A percentile compares a stretch with the other conserved stretches of the same genome.
phyloP scores from a whole-genome alignment of 2,888 invertebrate genomes.

The Epirrhoe tristata region DNA sequence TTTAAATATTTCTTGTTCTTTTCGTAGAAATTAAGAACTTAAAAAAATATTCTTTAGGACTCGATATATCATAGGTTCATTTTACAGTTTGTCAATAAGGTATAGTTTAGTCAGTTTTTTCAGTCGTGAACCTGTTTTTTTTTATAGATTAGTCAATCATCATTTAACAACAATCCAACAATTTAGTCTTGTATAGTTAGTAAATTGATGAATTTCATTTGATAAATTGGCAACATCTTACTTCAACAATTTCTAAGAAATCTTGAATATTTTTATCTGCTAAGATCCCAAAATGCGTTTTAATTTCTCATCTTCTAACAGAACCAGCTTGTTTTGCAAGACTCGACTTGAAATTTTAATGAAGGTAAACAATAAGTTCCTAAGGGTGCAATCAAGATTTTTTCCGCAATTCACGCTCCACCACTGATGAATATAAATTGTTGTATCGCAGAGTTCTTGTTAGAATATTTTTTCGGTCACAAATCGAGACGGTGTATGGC shows the following conservation, averaged over 20 bases:
- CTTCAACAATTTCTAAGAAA: not conserved
- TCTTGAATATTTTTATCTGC: not conserved
- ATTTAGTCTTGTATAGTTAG: no score
- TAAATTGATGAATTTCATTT: no score
- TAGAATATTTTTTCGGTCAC: conserved; percentile 6
- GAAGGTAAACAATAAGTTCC: conserved; percentile 43
- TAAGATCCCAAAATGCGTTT: conserved; percentile 15
- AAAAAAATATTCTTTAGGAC: no score
- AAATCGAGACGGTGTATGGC: conserved; percentile 3
- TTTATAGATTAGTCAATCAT: no score
- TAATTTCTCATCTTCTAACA: conserved; percentile 27
- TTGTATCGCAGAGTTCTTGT: conserved; percentile 17
- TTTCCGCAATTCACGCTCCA: conserved; percentile 22
- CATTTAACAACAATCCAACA: no score
- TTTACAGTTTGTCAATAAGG: no score
- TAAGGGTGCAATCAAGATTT: conserved; percentile 40
- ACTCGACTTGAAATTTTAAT: conserved; percentile 40
- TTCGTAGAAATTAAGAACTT: no score
- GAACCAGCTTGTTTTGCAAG: conserved; percentile 31
- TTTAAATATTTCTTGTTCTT: no score
- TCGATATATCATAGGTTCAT: no score
- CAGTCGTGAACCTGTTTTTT: no score
- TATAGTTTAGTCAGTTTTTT: no score
- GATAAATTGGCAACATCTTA: not conserved
- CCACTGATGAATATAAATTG: conserved; percentile 36